Evolutionary conservation across 92 coral and sea anemone species (phyloP).

Genomic region (Palythoa grandis): DNA sequence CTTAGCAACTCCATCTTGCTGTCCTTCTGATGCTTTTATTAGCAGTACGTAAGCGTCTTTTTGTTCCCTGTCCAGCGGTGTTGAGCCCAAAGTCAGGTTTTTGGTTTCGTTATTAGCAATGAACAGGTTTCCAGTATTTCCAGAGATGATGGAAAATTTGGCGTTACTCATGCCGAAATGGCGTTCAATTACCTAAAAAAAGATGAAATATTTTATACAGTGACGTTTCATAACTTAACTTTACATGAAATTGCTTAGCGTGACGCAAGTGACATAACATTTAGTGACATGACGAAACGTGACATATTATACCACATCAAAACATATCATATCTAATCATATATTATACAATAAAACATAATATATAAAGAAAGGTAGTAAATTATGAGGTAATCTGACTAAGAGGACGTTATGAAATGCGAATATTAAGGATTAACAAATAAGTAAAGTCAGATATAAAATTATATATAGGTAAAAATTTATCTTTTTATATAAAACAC

Average conservation of each 20-base stretch:
- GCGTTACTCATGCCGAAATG: slow-evolving; percentile 27
- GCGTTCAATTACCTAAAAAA: slow-evolving; percentile 8
- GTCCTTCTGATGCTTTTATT: slow-evolving; percentile 8
- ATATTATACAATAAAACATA: neutral
- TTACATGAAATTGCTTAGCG: neutral
- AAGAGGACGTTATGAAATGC: neutral
- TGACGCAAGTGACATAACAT: neutral
- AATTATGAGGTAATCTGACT: neutral
- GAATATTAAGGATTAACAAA: neutral
- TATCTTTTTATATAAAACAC: too few relatives aligned
- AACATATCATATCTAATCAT: neutral
- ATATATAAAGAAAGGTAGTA: neutral
- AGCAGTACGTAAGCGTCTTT: neutral
- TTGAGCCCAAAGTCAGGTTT: slow-evolving; percentile 29
- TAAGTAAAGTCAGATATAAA: too few relatives aligned
- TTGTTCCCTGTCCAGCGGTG: slow-evolving; percentile 17
- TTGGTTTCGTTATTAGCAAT: slow-evolving; percentile 3
- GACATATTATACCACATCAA: neutral
- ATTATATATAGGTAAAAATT: too few relatives aligned
- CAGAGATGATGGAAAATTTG: slow-evolving; percentile 5
- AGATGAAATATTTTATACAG: neutral
- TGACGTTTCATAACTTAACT: neutral
- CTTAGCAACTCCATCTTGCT: slow-evolving; percentile 9
- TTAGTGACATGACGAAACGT: neutral
- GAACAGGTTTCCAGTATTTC: slow-evolving; percentile 29